phyloP scores from a whole-genome alignment of 2,888 invertebrate species.

The Platycnemis pennipes region DNA sequence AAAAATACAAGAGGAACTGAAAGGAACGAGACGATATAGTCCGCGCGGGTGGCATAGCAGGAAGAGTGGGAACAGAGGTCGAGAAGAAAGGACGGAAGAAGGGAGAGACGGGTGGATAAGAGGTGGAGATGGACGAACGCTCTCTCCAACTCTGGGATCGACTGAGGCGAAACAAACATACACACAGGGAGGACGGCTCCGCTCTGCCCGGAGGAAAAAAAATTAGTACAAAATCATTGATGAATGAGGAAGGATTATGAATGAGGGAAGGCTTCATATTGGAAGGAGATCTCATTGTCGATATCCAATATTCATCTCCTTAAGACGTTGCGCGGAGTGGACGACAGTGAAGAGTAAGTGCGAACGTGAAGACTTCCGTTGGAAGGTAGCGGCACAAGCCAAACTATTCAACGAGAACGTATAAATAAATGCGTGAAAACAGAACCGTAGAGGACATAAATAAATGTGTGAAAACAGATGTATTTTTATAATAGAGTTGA shows the following conservation, averaged over 20 bases:
- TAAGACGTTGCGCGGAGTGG: neutral
- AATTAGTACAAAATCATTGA: neutral
- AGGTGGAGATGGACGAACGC: neutral
- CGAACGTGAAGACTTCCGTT: too few relatives aligned
- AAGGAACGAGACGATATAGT: constrained; percentile 47
- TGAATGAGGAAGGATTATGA: neutral
- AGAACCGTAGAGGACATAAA: too few relatives aligned
- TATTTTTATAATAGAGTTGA: too few relatives aligned
- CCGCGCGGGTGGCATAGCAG: neutral
- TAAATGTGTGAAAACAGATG: too few relatives aligned
- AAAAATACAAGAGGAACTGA: neutral
- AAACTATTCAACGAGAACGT: too few relatives aligned
- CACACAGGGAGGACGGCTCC: neutral
- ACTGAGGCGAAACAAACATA: neutral
- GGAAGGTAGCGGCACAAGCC: too few relatives aligned
- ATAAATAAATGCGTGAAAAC: too few relatives aligned
- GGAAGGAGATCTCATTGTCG: neutral
- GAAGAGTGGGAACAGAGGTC: neutral
- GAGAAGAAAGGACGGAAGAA: neutral
- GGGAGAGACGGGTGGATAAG: constrained; percentile 29
- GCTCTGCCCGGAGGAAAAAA: neutral
- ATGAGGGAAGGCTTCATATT: neutral
- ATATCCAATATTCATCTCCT: neutral
- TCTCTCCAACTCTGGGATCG: neutral
- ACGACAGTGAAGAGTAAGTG: neutral